Conservation (phyloP, 2,113 vertebrate species). For the Tetraodon nigroviridis region DNA sequence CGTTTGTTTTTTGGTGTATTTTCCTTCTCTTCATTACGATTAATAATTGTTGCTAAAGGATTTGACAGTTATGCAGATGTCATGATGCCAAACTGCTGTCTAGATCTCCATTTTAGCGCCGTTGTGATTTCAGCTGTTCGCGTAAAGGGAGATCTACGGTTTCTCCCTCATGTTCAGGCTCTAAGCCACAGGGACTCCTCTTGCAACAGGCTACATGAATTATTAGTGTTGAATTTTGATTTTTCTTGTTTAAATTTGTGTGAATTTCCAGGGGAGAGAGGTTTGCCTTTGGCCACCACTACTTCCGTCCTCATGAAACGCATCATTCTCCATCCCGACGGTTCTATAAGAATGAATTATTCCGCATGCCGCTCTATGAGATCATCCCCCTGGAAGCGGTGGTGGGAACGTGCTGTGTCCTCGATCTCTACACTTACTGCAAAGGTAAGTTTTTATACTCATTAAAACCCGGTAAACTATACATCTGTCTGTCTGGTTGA, state of each 20-base stretch:
- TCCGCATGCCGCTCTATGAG: constrained; percentile 94
- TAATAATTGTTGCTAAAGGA: no score
- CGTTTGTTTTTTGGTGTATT: background rate
- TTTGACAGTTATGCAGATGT: no score
- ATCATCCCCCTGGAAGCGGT: constrained; percentile 97
- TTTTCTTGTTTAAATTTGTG: no score
- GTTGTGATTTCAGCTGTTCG: no score
- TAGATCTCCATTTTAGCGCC: no score
- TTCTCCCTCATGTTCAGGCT: no score
- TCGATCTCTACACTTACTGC: constrained; percentile 97
- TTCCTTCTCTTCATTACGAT: no score
- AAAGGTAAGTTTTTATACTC: constrained; percentile 77
- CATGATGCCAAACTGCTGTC: no score
- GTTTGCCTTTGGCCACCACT: constrained; percentile 97
- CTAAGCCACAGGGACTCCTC: no score
- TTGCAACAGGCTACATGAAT: no score
- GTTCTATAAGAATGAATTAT: constrained; percentile 97
- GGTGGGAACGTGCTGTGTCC: constrained; percentile 92
- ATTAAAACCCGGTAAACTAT: background rate
- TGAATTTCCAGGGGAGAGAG: constrained; percentile 82
- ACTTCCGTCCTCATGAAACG: constrained; percentile 97
- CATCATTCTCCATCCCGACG: constrained; percentile 95
- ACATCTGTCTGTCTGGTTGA: background rate
- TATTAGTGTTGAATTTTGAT: no score
- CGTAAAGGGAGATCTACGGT: no score